A percentile compares a stretch with the other conserved stretches of the same genome.
Evolutionary conservation across 2,888 invertebrate species (phyloP).

Genomic region (Neoitamus cyanurus): DNA sequence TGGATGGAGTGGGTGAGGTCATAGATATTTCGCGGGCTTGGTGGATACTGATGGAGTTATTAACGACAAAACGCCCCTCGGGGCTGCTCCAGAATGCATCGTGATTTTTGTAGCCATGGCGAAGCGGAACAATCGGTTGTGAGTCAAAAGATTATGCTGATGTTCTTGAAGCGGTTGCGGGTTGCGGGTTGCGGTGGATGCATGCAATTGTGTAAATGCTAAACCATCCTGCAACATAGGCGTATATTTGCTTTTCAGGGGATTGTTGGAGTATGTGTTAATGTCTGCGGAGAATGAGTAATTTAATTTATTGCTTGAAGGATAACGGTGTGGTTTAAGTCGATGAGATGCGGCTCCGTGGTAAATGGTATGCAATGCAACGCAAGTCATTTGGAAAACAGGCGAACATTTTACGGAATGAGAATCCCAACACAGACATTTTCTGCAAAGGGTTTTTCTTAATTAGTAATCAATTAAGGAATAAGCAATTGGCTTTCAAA

Average conservation of each 20-base stretch:
- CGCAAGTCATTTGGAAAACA: not conserved
- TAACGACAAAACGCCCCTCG: not conserved
- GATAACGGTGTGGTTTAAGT: not conserved
- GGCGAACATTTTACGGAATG: no score
- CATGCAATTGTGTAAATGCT: not conserved
- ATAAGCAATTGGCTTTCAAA: no score
- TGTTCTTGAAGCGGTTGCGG: not conserved
- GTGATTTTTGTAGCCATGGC: not conserved
- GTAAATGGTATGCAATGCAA: not conserved
- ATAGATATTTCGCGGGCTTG: not conserved
- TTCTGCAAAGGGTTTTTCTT: no score
- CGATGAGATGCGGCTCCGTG: not conserved
- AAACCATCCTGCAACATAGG: not conserved
- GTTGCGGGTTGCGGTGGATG: not conserved
- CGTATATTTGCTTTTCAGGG: not conserved
- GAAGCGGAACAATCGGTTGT: not conserved
- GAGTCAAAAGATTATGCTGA: not conserved
- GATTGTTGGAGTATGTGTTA: not conserved
- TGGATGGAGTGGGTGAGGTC: not conserved
- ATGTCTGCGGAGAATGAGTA: not conserved
- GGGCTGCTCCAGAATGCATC: not conserved
- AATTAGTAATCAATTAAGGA: no score
- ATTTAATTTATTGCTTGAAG: not conserved
- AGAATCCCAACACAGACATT: no score
- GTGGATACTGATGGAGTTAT: not conserved